Conservation (phyloP, 2,888 invertebrate genomes). For the Drosophila acutilabella region DNA sequence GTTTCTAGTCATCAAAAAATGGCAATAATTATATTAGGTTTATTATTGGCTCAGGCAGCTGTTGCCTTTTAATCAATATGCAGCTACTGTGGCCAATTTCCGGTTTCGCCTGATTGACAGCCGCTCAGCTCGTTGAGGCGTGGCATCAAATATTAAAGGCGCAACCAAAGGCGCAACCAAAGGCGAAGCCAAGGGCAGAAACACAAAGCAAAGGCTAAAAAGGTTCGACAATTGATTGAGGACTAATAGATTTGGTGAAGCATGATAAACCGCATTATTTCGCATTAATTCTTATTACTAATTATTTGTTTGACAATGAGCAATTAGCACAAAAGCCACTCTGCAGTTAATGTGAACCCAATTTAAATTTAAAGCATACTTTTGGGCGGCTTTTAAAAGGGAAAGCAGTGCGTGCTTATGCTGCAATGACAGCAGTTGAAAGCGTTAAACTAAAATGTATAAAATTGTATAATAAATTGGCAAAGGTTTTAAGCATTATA, state of each 20-base stretch:
- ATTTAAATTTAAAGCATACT: constrained; percentile 12
- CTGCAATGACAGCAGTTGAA: neutral
- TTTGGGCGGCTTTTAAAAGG: neutral
- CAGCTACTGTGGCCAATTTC: constrained; percentile 10
- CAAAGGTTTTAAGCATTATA: too few relatives aligned
- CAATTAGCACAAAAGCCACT: constrained; percentile 27
- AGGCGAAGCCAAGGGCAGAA: constrained; percentile 15
- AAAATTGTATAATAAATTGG: too few relatives aligned
- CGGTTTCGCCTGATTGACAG: constrained; percentile 39
- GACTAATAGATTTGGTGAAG: constrained; percentile 24
- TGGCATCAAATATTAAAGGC: constrained; percentile 24
- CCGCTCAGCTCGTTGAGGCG: constrained; percentile 23
- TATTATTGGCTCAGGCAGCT: constrained; percentile 18
- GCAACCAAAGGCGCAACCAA: neutral
- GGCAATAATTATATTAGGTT: constrained; percentile 1
- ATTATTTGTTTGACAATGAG: constrained; percentile 48
- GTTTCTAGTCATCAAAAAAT: constrained; percentile 3
- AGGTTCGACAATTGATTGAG: constrained; percentile 5
- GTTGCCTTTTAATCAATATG: constrained; percentile 38
- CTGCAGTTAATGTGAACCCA: neutral
- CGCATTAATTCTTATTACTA: constrained; percentile 37
- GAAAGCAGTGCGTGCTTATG: neutral
- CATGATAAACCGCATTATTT: constrained; percentile 32
- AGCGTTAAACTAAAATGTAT: too few relatives aligned
- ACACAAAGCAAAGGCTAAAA: neutral